Conservation (phyloP, 2,888 invertebrate species). For the Lasioglossum calceatum region DNA sequence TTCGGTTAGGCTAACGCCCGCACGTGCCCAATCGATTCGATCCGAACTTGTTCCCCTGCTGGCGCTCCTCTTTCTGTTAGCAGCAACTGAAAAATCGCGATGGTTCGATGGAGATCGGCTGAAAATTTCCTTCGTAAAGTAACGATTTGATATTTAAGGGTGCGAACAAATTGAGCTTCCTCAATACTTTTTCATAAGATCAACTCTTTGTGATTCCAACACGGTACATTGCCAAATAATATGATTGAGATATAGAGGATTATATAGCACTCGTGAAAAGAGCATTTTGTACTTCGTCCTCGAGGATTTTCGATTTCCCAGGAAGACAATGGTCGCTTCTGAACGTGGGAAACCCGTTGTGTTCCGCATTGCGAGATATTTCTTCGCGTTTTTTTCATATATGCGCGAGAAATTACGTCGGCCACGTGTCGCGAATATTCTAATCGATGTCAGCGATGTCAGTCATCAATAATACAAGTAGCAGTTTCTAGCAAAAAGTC, state of each 20-base stretch:
- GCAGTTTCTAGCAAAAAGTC: constrained; percentile 13
- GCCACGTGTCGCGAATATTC: constrained; percentile 20
- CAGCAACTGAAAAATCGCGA: not conserved
- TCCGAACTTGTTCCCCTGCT: not conserved
- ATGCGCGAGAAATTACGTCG: not conserved
- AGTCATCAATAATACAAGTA: not conserved
- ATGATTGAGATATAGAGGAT: not conserved
- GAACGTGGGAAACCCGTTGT: not conserved
- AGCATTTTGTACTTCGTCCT: not conserved
- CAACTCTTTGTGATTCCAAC: too few species aligned
- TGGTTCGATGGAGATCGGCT: not conserved
- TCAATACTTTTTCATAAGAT: too few species aligned
- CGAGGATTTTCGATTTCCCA: not conserved
- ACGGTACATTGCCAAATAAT: too few species aligned
- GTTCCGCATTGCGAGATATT: not conserved
- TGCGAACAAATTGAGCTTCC: too few species aligned
- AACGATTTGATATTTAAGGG: too few species aligned
- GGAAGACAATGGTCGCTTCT: not conserved
- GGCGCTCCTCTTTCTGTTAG: not conserved
- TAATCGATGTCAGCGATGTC: constrained; percentile 22
- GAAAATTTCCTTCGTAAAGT: too few species aligned
- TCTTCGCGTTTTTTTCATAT: not conserved
- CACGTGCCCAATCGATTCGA: constrained; percentile 39
- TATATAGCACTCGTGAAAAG: not conserved
- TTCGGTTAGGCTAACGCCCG: constrained; percentile 29